Evolutionary conservation across 2,797 vertebrate species (phyloP), one percentile per base, ranked within the genome.

Genomic region (Leucoraja ocellata): DNA sequence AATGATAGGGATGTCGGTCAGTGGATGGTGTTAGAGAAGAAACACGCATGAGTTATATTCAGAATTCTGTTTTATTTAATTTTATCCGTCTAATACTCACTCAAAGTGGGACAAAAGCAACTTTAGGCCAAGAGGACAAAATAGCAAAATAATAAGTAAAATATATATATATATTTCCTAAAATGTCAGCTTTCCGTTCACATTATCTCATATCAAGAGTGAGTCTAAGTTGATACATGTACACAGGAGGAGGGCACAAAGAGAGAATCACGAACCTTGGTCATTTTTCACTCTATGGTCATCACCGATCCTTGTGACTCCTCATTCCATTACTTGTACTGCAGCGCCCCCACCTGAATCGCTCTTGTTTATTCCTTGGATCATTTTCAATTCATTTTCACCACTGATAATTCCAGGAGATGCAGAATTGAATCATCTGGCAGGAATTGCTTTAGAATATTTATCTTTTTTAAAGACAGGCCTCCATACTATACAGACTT

Each of bases 281-380:
- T 65, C 2, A 88, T 65, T 65, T 65, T 65, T 65, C 13, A 32
- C 3, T n/a, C 28, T 4, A 2, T 16, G 2, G 14, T 39, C n/a
- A 16, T 86, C 83, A 10, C 5, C 46, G 13, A 79, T 79, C 78
- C 36, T 76, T 8, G 0, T 32, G n/a, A 32, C 77, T 54, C 9
- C 58, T 18, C 61, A 68, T 65, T 65, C 16, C 10, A 68, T 88
- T 68, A 65, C 63, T 18, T 63, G 63, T 65, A 10, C 61, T 68
- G 63, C 63, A 65, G 21, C n/a, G 61, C 84, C 84, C n/a, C 84
- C 84, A 68, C 4, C 84, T 88, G 84, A 32, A 88, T 88, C 68
- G 65, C n/a, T 68, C 18, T 88, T 88, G 84, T 61, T 63, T n/a
- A 58, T 28, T 63, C 83, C 61, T 86, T 13, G 4, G 61, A 28